Conservation (phyloP, 2,797 vertebrate genomes). For the Limnodromus scolopaceus region DNA sequence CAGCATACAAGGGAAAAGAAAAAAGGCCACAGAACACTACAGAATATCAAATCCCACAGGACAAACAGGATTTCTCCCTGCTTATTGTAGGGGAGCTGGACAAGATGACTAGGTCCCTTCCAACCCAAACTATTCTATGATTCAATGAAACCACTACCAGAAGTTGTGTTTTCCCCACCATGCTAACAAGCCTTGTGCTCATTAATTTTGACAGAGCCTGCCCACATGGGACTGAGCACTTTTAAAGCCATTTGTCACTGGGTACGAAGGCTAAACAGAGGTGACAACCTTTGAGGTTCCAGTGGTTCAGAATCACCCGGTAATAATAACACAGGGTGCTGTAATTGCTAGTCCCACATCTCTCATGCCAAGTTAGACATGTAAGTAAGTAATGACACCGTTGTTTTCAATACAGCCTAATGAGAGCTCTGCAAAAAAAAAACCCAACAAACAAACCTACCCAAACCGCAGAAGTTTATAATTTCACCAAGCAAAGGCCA, state of each 20-base stretch:
- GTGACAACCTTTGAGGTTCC: not conserved
- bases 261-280: not conserved
- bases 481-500: not conserved
- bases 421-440: not conserved
- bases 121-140: not conserved
- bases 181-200: not conserved
- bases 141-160: not conserved
- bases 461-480: not conserved
- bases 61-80: not conserved
- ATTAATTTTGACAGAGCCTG: not conserved
- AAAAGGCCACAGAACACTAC: not conserved
- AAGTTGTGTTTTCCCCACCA: not conserved
- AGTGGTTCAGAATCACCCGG: not conserved
- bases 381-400: not conserved
- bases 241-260: not conserved
- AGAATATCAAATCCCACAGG: not conserved
- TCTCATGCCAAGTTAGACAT: not conserved
- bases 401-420: not conserved
- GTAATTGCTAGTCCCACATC: not conserved
- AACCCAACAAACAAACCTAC: not conserved
- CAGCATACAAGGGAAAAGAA: rapidly evolving
- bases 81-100: too few species aligned
- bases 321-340: not conserved
- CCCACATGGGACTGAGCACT: not conserved
- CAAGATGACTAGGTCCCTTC: not conserved